Base-by-base conservation (phyloP, 2,797 vertebrate genomes). In the Sebastes oblongus region DNA sequence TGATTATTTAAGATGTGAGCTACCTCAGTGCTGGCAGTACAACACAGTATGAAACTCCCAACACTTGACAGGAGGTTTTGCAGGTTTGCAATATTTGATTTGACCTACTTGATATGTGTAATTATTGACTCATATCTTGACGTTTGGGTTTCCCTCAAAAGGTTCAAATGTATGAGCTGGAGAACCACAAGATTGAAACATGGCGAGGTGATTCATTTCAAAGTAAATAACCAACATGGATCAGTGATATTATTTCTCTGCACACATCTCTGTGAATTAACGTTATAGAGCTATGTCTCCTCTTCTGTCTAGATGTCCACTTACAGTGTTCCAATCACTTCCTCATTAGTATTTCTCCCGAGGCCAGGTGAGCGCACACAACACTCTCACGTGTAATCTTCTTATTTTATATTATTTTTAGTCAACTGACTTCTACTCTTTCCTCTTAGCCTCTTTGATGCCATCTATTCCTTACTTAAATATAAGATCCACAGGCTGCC, bases 81-180 rank as follows among this genome's bases (percentile, higher is more conserved):
- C 22, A 24, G 5, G 4, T 10, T 39, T 42, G 30, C 55, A 42
- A 20, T 42, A 18, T 59, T 64, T 27, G 30, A 39, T 27, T 39
- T 59, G 18, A 71, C 8, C 32, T 8, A 1, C 7, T 65, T 8
- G 0, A 18, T 22, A 39, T 39, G 20, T 71, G 8, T 8, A 25
- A 16, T 72, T 3, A 8, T 2, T 62, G 50, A 74, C 24, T 65
- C 39, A 11, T 30, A 14, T 24, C 16, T 14, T 72, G 27, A 66
- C 39, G 5, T 29, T 66, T 27, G 20, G 7, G 27, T 78, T 75
- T 64, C 25, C 30, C 46, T 22, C 32, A 25, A 4, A 88, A 99
- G 98, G 98, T 99, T 89, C 98, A 99, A 91, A 99, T 99, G 92
- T 97, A 97, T 0, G 98, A 99, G 91, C 93, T 99, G 83, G 98